Evolutionary conservation across 2,113 vertebrate genomes (phyloP), one percentile per base, ranked within the genome.

Genomic region (Austrofundulus limnaeus): DNA sequence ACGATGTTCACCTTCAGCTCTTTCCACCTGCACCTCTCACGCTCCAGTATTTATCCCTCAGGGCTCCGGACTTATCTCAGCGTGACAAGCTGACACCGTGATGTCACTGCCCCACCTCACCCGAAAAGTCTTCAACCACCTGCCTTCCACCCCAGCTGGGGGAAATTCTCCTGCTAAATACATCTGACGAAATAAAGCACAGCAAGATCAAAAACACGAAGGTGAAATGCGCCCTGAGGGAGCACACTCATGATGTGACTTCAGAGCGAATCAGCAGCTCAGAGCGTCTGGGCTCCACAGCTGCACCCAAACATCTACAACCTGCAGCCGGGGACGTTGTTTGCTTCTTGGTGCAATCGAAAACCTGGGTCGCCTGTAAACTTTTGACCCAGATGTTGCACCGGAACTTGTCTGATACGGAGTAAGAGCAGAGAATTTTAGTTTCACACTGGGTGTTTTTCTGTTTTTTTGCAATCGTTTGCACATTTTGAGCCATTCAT

Each of bases 161-260:
- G 90, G 88, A 87, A 34, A 85, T 91, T 92, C 84, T 76, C 61
- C 57, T 31, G 88, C 86, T 92, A 90, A 89, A 92, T 88, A 84
- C 89, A 91, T 82, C 64, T 4, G 66, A 38, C 25, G 42, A 85
- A 83, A 86, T 84, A 83, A 82, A 79, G 77, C 82, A 78, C 67
- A 81, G 80, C 72, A 85, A 81, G 87, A 45, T 82, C 85, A 57
- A 73, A 82, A 89, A 78, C 77, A 51, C 79, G 89, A 89, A n/a
- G 83, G 76, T 54, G 48, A 48, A 80, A 77, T 3, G 17, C 8
- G 60, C 47, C 79, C 75, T 7, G 63, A 31, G 50, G 82, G 75
- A 39, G 59, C 50, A 11, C 14, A 66, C 60, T 86, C 77, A 43
- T 66, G 76, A 85, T 62, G 28, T 57, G 76, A 83, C 85, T 88